Conservation (phyloP, 2,797 vertebrate species). For the Microhierax caerulescens region DNA sequence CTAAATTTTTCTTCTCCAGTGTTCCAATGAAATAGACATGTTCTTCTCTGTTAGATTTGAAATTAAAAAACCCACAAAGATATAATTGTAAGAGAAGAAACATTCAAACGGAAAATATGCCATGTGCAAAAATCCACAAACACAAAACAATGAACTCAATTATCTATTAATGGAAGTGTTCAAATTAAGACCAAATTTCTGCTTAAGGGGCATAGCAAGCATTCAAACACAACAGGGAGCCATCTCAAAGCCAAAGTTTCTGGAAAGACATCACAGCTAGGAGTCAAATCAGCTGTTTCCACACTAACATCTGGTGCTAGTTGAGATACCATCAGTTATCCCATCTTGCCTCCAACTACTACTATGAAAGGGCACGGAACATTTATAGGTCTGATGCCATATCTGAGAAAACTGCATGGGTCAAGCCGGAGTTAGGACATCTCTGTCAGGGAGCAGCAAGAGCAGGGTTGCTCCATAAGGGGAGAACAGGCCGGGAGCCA, state of each 20-base stretch:
- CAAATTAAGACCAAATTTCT: background rate
- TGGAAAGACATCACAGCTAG: background rate
- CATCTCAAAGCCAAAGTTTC: background rate
- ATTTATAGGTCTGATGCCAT: background rate
- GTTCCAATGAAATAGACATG: background rate
- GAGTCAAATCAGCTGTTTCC: background rate
- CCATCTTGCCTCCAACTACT: background rate
- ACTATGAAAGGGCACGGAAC: background rate
- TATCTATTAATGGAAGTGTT: background rate
- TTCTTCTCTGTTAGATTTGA: background rate
- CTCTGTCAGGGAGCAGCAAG: background rate
- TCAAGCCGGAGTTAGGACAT: background rate
- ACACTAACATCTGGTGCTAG: background rate
- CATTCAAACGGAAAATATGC: background rate
- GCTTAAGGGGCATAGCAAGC: background rate
- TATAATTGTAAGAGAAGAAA: background rate
- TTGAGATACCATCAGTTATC: background rate
- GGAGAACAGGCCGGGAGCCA: background rate
- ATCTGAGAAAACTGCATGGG: background rate
- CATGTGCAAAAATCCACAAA: background rate
- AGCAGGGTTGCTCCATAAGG: background rate
- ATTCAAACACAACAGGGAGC: background rate
- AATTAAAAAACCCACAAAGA: background rate
- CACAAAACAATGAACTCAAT: background rate
- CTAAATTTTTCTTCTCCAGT: background rate